Percentiles rank a stretch among this genome's conserved stretches.
Conservation (phyloP, 2,888 invertebrate species). For the Acleris holmiana region DNA sequence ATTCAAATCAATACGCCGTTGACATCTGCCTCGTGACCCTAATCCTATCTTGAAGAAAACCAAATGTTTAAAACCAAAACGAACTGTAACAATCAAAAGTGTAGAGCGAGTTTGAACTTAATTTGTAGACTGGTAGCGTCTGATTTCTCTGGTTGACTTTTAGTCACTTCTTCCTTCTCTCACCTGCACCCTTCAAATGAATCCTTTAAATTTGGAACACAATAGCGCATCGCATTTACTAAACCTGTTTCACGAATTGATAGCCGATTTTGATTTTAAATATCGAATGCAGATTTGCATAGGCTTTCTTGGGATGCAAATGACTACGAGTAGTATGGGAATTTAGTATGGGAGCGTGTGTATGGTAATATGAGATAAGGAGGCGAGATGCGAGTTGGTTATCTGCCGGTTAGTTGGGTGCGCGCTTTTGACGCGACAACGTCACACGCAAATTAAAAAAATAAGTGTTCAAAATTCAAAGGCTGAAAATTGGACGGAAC, state of each 20-base stretch:
- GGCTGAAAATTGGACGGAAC: background rate
- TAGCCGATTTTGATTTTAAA: conserved; percentile 75
- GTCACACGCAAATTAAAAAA: conserved; percentile 50
- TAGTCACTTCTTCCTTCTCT: background rate
- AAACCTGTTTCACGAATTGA: conserved; percentile 83
- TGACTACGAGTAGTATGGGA: conserved; percentile 71
- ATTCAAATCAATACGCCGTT: conserved; percentile 68
- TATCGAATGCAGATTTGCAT: conserved; percentile 77
- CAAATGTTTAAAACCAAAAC: conserved; percentile 7
- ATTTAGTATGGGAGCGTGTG: conserved; percentile 57
- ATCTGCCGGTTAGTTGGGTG: conserved; percentile 76
- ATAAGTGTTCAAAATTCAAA: conserved; percentile 44
- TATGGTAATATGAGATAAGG: conserved; percentile 81
- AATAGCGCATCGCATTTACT: conserved; percentile 69
- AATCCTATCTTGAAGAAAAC: conserved; percentile 65
- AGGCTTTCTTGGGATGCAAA: conserved; percentile 79
- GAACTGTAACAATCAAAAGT: background rate
- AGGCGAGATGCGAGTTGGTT: conserved; percentile 56
- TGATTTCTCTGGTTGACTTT: background rate
- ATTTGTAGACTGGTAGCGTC: background rate
- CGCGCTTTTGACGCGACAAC: conserved; percentile 74
- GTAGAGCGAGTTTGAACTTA: background rate
- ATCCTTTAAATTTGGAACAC: conserved; percentile 48
- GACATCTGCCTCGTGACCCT: conserved; percentile 76
- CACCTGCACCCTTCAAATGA: conserved; percentile 23